These are phyloP conservation scores for Paramormyrops kingsleyae DNA, from an alignment of 2,113 vertebrate genomes.

Conservation along the genomic window DNA sequence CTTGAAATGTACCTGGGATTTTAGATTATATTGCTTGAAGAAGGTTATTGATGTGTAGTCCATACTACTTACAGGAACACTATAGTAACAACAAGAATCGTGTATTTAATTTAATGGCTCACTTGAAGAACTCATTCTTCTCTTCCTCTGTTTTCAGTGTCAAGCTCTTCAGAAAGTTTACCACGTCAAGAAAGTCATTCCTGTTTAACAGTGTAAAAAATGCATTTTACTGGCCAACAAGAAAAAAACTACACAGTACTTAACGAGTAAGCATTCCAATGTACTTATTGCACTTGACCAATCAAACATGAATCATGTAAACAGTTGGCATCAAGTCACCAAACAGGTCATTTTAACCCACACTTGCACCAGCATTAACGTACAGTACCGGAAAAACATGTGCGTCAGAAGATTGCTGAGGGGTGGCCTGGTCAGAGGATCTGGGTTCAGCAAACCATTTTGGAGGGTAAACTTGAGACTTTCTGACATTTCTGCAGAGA, in stretches of 20 bases:
- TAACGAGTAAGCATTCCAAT: neutral
- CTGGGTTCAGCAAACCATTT: conserved; percentile 67
- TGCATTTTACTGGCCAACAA: neutral
- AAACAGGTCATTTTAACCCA: neutral
- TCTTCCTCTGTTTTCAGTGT: conserved; percentile 93
- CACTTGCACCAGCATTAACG: conserved; percentile 25
- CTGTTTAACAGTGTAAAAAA: conserved; percentile 47
- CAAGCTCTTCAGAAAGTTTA: conserved; percentile 89
- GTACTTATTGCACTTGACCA: neutral
- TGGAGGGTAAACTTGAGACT: conserved; percentile 75
- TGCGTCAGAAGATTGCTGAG: conserved; percentile 78
- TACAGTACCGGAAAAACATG: conserved; percentile 80
- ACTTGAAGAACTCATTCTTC: conserved; percentile 99
- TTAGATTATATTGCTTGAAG: neutral
- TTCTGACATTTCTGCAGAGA: conserved; percentile 54
- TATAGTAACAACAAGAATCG: neutral
- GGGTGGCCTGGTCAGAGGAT: conserved; percentile 64
- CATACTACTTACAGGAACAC: neutral
- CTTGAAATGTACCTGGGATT: neutral
- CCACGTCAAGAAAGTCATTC: conserved; percentile 93
- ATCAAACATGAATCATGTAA: neutral
- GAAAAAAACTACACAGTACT: neutral
- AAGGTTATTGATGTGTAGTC: neutral
- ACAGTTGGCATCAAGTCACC: neutral
- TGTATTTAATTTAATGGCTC: conserved; percentile 47